Conservation (phyloP, 2,113 vertebrate genomes). For the Brachypodius melanocephalos region DNA sequence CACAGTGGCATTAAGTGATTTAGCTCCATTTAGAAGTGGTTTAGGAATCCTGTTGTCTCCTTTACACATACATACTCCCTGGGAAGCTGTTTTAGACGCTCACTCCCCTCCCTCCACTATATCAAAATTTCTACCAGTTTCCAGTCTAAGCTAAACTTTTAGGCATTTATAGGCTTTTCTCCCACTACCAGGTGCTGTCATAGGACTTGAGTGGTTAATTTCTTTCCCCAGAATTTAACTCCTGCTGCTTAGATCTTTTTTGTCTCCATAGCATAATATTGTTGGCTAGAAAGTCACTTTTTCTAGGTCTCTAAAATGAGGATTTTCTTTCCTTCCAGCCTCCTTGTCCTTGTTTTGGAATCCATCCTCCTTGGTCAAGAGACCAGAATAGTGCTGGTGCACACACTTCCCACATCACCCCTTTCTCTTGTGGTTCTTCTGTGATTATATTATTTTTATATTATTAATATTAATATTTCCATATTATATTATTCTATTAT, state of each 20-base stretch:
- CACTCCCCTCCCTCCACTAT: background rate
- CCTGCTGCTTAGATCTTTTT: background rate
- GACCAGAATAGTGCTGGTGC: fast-evolving
- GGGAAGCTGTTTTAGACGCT: background rate
- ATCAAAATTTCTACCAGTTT: background rate
- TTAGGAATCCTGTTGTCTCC: background rate
- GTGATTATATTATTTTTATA: background rate
- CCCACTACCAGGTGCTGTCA: background rate
- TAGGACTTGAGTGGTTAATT: fast-evolving
- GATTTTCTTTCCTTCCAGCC: background rate
- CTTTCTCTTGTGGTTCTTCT: background rate
- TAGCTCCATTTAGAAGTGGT: background rate
- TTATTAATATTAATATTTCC: no score
- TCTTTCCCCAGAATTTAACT: background rate
- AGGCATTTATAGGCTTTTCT: background rate
- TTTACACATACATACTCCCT: background rate
- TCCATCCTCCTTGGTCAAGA: background rate
- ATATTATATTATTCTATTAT: no score
- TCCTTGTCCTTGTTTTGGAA: background rate
- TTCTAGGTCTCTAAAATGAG: background rate
- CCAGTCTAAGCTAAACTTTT: background rate
- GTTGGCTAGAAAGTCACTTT: background rate
- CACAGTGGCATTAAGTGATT: background rate
- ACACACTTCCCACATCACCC: background rate
- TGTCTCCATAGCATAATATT: background rate